Evolutionary conservation across 2,797 vertebrate species (phyloP), one percentile per base, ranked within the genome.

Genomic region (Australoheros facetus): DNA sequence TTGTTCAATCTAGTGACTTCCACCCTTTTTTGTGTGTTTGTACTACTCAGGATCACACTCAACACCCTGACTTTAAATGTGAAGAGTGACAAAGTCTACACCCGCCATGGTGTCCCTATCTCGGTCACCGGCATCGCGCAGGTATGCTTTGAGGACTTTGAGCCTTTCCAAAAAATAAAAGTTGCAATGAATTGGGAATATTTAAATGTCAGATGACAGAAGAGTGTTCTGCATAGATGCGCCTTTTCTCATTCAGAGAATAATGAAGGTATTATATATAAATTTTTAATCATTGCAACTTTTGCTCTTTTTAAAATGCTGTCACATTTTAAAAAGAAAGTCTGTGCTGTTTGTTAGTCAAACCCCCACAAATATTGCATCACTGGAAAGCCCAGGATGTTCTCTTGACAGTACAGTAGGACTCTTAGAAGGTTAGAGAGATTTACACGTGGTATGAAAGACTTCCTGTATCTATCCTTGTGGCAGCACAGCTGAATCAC

Each of bases 1-100:
- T 45, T 78, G 59, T 60, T 56, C 34, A 19, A 28, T 2, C 19
- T 76, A 23, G 60, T 30, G 3, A 9, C 2, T 53, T 16, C 7
- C 16, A 11, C 7, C 21, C 21, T 71, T 73, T 3, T 64, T 62
- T 53, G 2, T 13, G 39, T 39, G 37, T 80, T 57, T n/a, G 14
- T 59, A 59, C 23, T 37, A 82, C 6, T 8, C 86, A 99, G 98
- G 93, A 98, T 99, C 86, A 96, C 97, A 13, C 94, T 99, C 71
- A 98, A 98, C 94, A 99, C 97, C 7, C 79, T 98, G 88, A 99
- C 98, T 70, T 95, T 99, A 75, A 99, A 98, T 62, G 98, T 99
- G 80, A 98, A 97, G 93, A 99, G 98, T 91, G 98, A 99, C 90
- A 98, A 97, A 90, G 97, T 98, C 62, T 98, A 98, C 90, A 99